Evolutionary conservation across 2,113 vertebrate genomes (phyloP).

Genomic region (Aegotheles bennettii): DNA sequence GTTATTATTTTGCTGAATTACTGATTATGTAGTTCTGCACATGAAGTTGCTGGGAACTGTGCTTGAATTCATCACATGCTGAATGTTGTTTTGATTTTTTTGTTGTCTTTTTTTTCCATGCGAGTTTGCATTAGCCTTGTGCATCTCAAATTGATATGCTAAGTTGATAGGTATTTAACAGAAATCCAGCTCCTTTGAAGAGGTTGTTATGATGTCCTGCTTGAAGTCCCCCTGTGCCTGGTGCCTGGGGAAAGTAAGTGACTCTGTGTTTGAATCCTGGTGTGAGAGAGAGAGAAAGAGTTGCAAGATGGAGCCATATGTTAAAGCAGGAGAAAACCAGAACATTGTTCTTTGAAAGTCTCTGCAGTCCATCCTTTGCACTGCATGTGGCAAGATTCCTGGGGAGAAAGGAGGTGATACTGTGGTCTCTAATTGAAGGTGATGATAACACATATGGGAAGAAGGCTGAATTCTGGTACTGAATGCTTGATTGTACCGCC

Average conservation of each 20-base stretch:
- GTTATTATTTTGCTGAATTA: background rate
- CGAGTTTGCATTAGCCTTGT: background rate
- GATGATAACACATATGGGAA: background rate
- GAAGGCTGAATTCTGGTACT: background rate
- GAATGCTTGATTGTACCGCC: background rate
- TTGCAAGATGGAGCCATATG: background rate
- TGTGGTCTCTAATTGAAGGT: background rate
- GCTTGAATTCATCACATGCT: background rate
- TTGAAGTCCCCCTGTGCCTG: background rate
- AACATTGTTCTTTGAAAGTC: background rate
- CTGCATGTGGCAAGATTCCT: background rate
- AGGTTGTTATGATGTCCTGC: background rate
- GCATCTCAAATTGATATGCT: background rate
- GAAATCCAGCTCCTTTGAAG: background rate
- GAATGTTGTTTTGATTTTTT: background rate
- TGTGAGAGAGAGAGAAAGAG: background rate
- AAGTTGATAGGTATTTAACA: background rate
- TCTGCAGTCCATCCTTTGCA: background rate
- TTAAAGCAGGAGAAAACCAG: background rate
- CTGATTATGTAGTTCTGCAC: background rate
- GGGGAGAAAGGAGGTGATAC: background rate
- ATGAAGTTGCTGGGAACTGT: background rate
- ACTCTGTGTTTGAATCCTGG: background rate
- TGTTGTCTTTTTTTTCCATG: background rate
- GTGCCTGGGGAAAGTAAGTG: background rate